Percentiles rank a stretch among this genome's conserved stretches.
These are phyloP conservation scores for Abrostola tripartita DNA, from an alignment of 2,888 invertebrate genomes.

Conservation along the genomic window DNA sequence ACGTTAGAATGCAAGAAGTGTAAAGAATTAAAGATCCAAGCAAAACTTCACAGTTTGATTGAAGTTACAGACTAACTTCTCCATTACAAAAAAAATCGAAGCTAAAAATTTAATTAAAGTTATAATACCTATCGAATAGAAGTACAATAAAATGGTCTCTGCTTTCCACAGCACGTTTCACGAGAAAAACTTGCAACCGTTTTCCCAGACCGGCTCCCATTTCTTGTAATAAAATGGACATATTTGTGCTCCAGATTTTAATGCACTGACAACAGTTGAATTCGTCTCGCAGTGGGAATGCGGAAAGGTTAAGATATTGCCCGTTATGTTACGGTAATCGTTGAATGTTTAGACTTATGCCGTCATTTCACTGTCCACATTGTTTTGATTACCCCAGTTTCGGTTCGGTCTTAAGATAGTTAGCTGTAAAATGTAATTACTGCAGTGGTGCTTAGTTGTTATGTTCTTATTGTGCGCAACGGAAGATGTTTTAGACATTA, in stretches of 20 bases:
- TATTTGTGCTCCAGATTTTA: conserved; percentile 44
- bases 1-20: too few species aligned
- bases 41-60: too few species aligned
- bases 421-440: conserved; percentile 56
- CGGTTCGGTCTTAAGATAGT: conserved; percentile 30
- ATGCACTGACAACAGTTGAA: conserved; percentile 38
- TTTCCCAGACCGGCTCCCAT: neutral
- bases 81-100: too few species aligned
- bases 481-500: conserved; percentile 27
- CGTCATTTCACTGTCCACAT: conserved; percentile 56
- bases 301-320: conserved; percentile 66
- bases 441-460: conserved; percentile 23
- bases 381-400: conserved; percentile 61
- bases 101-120: too few species aligned
- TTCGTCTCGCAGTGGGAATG: conserved; percentile 63
- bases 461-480: conserved; percentile 47
- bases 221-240: conserved; percentile 16
- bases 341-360: conserved; percentile 46
- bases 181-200: too few species aligned
- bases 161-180: too few species aligned
- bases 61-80: too few species aligned
- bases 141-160: too few species aligned
- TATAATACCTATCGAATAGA: too few species aligned
- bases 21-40: too few species aligned
- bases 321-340: conserved; percentile 77